phyloP scores from a whole-genome alignment of 2,888 invertebrate genomes.

The Dioctria linearis region DNA sequence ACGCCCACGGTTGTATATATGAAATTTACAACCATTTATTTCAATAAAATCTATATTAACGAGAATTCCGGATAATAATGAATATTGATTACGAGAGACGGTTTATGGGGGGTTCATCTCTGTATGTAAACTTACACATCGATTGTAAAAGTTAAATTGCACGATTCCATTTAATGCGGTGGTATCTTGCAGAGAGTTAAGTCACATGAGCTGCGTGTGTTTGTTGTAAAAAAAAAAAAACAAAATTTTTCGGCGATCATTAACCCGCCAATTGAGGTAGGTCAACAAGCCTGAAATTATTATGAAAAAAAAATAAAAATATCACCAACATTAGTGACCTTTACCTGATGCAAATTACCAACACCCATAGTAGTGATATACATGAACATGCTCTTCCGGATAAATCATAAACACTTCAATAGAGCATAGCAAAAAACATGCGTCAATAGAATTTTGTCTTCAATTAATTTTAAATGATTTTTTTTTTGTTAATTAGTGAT shows the following conservation, averaged over 20 bases:
- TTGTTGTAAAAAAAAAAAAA: slow-evolving; percentile 12
- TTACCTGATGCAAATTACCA: slow-evolving; percentile 30
- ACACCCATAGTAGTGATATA: background rate
- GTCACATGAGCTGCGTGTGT: background rate
- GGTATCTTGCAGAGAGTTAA: background rate
- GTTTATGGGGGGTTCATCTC: background rate
- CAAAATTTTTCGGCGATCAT: slow-evolving; percentile 27
- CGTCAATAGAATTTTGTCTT: no score
- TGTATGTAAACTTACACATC: background rate
- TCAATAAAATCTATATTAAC: slow-evolving; percentile 4
- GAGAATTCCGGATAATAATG: background rate
- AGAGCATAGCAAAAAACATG: no score
- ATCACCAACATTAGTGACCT: slow-evolving; percentile 14
- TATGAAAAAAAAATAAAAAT: background rate
- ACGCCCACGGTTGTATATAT: background rate
- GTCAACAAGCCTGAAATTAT: slow-evolving; percentile 25
- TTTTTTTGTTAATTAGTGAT: slow-evolving; percentile 22
- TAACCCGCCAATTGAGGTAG: slow-evolving; percentile 40
- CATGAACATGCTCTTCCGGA: background rate
- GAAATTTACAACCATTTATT: slow-evolving; percentile 5
- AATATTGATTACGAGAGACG: slow-evolving; percentile 9
- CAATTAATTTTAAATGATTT: no score
- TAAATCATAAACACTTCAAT: background rate
- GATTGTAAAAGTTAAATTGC: background rate
- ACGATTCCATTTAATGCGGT: background rate